These are phyloP conservation scores for Hirundo rustica DNA, from an alignment of 2,797 vertebrate genomes.

Conservation along the genomic window DNA sequence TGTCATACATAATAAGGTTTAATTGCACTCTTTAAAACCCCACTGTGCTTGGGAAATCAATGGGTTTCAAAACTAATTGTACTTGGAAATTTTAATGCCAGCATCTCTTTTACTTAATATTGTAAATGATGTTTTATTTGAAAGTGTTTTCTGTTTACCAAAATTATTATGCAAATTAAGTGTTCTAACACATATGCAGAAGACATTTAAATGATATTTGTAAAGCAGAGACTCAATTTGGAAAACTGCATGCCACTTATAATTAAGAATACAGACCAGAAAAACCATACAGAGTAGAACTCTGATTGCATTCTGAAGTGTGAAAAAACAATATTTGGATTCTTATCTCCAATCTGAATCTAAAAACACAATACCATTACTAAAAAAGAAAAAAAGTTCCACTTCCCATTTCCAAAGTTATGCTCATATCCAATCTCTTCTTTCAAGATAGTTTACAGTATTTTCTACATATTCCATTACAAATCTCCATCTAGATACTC, in stretches of 20 bases:
- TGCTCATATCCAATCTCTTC: neutral
- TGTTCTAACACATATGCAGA: neutral
- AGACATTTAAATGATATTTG: conserved; percentile 18
- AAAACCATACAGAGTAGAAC: neutral
- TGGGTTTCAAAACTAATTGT: neutral
- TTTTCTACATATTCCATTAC: neutral
- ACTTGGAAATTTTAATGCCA: neutral
- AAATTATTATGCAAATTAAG: conserved; percentile 31
- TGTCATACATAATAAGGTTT: conserved; percentile 22
- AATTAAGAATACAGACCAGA: neutral
- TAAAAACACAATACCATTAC: neutral
- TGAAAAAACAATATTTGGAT: neutral
- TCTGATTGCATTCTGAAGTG: neutral
- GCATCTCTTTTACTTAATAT: neutral
- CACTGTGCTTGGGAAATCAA: neutral
- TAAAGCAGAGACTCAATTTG: conserved; percentile 4
- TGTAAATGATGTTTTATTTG: neutral
- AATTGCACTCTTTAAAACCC: conserved; percentile 28
- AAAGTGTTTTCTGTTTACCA: neutral
- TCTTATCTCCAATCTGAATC: neutral
- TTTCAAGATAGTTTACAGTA: neutral
- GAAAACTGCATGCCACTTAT: neutral
- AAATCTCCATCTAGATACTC: neutral
- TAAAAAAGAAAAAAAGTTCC: neutral
- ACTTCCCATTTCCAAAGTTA: neutral